A percentile compares a stretch with the other conserved stretches of the same genome.
Conservation (phyloP, 2,113 vertebrate genomes). For the Halichoeres trimaculatus region DNA sequence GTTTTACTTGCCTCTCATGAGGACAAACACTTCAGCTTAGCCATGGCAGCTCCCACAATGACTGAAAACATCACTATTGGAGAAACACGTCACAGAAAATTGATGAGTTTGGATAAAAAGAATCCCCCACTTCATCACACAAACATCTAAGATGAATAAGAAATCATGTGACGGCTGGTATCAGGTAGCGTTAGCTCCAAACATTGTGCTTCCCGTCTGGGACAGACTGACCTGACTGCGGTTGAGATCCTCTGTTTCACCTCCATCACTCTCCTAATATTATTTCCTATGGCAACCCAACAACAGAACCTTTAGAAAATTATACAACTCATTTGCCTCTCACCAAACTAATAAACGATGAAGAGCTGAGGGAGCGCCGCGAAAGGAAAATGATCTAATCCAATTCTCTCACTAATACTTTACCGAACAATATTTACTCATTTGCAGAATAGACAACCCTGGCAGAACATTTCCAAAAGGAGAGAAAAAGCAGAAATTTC, state of each 20-base stretch:
- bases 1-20: too few species aligned
- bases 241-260: conserved; percentile 27
- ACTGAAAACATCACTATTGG: background rate
- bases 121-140: background rate
- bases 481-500: conserved; percentile 1
- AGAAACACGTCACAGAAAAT: background rate
- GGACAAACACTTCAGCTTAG: too few species aligned
- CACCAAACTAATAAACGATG: conserved; percentile 30
- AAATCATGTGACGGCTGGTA: background rate
- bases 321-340: conserved; percentile 43
- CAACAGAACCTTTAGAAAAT: conserved; percentile 18
- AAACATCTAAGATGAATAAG: background rate
- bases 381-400: conserved; percentile 67
- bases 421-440: conserved; percentile 49
- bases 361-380: conserved; percentile 47
- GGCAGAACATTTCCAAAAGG: conserved; percentile 42
- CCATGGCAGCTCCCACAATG: too few species aligned
- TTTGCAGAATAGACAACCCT: conserved; percentile 54
- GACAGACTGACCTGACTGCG: conserved; percentile 6
- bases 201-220: background rate
- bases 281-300: conserved; percentile 32
- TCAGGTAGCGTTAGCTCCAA: background rate
- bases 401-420: conserved; percentile 34
- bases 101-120: too few species aligned
- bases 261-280: conserved; percentile 23